Conservation (phyloP, 2,113 vertebrate genomes). For the Vombatus ursinus region DNA sequence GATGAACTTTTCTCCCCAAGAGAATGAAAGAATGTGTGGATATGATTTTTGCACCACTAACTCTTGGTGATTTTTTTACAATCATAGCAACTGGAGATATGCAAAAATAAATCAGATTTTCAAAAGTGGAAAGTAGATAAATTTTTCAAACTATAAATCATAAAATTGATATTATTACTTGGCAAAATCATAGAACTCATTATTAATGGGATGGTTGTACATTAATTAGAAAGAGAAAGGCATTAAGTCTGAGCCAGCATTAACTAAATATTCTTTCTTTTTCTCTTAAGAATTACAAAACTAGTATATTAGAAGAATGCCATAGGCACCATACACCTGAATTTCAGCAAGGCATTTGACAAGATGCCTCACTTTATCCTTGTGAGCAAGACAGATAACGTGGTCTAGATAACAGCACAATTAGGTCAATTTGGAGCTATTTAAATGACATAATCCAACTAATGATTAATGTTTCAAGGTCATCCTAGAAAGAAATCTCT, state of each 20-base stretch:
- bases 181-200: neutral
- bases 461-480: neutral
- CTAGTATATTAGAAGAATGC: neutral
- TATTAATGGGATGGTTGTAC: neutral
- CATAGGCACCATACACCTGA: neutral
- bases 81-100: neutral
- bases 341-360: neutral
- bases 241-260: neutral
- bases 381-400: neutral
- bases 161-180: neutral
- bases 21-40: neutral
- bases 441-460: neutral
- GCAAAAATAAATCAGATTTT: neutral
- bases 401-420: neutral
- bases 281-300: neutral
- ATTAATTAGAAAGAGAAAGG: neutral
- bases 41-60: neutral
- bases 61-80: neutral
- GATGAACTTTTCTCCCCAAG: neutral
- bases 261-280: neutral
- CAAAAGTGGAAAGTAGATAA: neutral
- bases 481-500: neutral
- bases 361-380: neutral
- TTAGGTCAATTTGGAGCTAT: neutral
- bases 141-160: neutral